phyloP scores from a whole-genome alignment of 2,888 invertebrate species.

The Nymphalis polychloros region DNA sequence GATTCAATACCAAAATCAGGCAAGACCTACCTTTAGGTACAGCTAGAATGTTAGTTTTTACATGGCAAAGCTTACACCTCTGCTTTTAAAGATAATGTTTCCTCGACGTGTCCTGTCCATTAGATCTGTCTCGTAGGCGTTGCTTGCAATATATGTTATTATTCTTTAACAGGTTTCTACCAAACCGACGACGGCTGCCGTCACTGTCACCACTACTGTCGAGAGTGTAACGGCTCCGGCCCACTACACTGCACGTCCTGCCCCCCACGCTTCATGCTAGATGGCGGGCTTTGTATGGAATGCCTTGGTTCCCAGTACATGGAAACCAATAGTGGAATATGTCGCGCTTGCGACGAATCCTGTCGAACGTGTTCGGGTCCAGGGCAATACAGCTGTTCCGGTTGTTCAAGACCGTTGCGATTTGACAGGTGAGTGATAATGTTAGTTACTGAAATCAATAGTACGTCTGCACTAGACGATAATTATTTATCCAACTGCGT shows the following conservation, averaged over 20 bases:
- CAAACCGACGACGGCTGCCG: constrained; percentile 91
- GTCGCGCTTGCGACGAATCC: constrained; percentile 84
- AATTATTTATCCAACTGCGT: too few relatives aligned
- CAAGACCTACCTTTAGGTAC: too few relatives aligned
- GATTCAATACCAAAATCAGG: too few relatives aligned
- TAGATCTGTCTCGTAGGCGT: too few relatives aligned
- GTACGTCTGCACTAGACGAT: too few relatives aligned
- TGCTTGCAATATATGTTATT: constrained; percentile 2
- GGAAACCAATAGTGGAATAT: constrained; percentile 85
- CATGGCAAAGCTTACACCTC: too few relatives aligned
- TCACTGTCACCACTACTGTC: constrained; percentile 94
- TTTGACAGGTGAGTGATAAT: constrained; percentile 76
- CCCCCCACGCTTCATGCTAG: constrained; percentile 86
- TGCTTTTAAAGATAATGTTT: too few relatives aligned
- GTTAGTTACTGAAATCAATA: not conserved
- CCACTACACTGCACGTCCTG: constrained; percentile 88
- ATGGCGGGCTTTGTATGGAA: constrained; percentile 88
- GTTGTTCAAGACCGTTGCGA: constrained; percentile 84
- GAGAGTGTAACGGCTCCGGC: constrained; percentile 91
- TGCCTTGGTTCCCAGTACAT: constrained; percentile 88
- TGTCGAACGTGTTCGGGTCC: constrained; percentile 86
- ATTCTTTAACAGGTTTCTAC: constrained; percentile 83
- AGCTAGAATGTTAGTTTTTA: too few relatives aligned
- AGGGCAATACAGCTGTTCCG: constrained; percentile 85
- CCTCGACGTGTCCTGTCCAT: too few relatives aligned